Evolutionary conservation across 2,888 invertebrate genomes (phyloP).

Genomic region (Drosophila parthenogenetica): DNA sequence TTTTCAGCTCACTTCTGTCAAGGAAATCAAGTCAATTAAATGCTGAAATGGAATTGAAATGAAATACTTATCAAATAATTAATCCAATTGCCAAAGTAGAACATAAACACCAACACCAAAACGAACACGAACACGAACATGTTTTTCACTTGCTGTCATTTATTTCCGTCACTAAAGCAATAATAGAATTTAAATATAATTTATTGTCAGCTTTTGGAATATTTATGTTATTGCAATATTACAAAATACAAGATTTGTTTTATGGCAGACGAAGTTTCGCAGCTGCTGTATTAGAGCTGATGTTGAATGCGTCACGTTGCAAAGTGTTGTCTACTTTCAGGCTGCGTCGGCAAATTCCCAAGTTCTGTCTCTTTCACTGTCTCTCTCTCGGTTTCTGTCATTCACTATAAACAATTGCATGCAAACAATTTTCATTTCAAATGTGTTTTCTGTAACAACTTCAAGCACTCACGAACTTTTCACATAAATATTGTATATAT

Average conservation of each 20-base stretch:
- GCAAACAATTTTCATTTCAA: conserved; percentile 33
- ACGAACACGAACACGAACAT: too few species aligned
- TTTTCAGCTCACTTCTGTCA: conserved; percentile 34
- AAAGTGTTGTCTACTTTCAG: conserved; percentile 64
- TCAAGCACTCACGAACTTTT: conserved; percentile 62
- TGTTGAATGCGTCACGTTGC: neutral
- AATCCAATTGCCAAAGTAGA: conserved; percentile 9
- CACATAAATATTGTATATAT: conserved; percentile 68
- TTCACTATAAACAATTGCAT: conserved; percentile 26
- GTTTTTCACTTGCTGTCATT: too few species aligned
- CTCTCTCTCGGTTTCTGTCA: neutral
- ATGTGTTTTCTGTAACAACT: conserved; percentile 39
- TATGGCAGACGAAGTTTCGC: neutral
- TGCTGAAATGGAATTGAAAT: conserved; percentile 22
- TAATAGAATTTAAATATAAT: conserved; percentile 9
- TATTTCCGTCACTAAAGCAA: neutral
- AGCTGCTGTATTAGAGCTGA: conserved; percentile 4
- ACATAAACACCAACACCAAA: neutral
- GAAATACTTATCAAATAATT: conserved; percentile 28
- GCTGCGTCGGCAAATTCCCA: conserved; percentile 34
- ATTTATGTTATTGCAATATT: conserved; percentile 17
- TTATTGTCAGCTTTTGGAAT: conserved; percentile 6
- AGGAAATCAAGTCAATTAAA: conserved; percentile 26
- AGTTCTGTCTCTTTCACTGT: neutral
- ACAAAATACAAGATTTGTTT: conserved; percentile 13